A percentile compares a stretch with the other conserved stretches of the same genome.
These are phyloP conservation scores for Drosophila tropicalis DNA, from an alignment of 1,140 invertebrate species.

Conservation along the genomic window DNA sequence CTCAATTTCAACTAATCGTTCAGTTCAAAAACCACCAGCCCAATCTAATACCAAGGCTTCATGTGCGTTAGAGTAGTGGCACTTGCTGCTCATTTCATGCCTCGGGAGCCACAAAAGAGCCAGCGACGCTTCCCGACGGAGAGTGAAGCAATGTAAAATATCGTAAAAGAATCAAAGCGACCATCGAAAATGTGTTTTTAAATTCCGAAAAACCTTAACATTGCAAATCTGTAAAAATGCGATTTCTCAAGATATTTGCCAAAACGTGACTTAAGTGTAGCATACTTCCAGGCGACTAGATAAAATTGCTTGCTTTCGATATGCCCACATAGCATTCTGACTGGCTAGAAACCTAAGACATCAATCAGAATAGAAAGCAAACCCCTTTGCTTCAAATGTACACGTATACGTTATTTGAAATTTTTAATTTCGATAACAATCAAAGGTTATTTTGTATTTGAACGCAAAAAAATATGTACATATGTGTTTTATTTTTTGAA, in stretches of 20 bases:
- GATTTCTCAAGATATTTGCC: too few species aligned
- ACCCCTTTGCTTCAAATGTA: too few species aligned
- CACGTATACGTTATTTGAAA: background rate
- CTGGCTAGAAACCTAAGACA: too few species aligned
- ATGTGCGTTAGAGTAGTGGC: conserved; percentile 62
- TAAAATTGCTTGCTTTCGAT: background rate
- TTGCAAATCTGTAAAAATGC: too few species aligned
- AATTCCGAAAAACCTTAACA: too few species aligned
- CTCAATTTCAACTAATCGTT: too few species aligned
- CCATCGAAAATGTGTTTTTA: too few species aligned
- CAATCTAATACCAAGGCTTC: conserved; percentile 55
- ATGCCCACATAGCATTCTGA: too few species aligned
- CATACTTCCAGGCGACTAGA: conserved; percentile 34
- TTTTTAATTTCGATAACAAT: background rate
- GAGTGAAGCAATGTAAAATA: conserved; percentile 22
- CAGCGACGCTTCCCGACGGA: conserved; percentile 49
- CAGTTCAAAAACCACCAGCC: background rate
- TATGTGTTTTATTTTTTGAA: background rate
- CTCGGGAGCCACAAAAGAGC: conserved; percentile 70
- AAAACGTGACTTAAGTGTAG: background rate
- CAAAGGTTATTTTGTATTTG: background rate
- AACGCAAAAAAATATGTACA: background rate
- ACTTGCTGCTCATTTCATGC: conserved; percentile 81
- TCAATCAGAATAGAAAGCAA: too few species aligned
- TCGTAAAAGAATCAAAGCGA: too few species aligned